Conservation (phyloP, 2,888 invertebrate species). For the Thymelicus acteon region DNA sequence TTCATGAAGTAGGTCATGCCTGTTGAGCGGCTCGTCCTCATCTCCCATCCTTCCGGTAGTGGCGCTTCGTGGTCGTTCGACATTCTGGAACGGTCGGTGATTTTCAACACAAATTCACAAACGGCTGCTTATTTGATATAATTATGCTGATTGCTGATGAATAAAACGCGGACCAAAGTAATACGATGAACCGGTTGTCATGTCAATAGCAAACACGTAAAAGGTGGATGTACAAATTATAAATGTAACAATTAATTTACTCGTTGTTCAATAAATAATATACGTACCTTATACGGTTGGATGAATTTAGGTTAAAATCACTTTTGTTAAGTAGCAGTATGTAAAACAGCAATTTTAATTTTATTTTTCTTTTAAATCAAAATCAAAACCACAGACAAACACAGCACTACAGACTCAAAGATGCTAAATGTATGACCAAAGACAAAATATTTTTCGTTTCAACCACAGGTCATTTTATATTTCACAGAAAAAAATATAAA, state of each 20-base stretch:
- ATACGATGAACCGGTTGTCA: not conserved
- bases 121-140: not conserved
- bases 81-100: slow-evolving; percentile 54
- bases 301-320: not conserved
- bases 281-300: not conserved
- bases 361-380: too few relatives aligned
- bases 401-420: too few relatives aligned
- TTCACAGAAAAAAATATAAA: too few relatives aligned
- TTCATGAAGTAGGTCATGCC: slow-evolving; percentile 98
- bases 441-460: too few relatives aligned
- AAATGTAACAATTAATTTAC: not conserved
- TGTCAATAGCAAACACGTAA: not conserved
- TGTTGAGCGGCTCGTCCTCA: slow-evolving; percentile 93
- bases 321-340: too few relatives aligned
- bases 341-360: too few relatives aligned
- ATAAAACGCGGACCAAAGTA: not conserved
- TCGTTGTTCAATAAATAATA: not conserved
- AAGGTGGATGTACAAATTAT: not conserved
- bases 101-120: slow-evolving; percentile 29
- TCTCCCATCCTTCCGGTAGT: slow-evolving; percentile 97
- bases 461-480: too few relatives aligned
- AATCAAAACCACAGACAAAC: too few relatives aligned
- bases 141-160: not conserved
- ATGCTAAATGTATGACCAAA: too few relatives aligned
- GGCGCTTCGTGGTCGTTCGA: slow-evolving; percentile 75